phyloP scores from a whole-genome alignment of 2,797 vertebrate genomes.

The Gymnothorax javanicus region DNA sequence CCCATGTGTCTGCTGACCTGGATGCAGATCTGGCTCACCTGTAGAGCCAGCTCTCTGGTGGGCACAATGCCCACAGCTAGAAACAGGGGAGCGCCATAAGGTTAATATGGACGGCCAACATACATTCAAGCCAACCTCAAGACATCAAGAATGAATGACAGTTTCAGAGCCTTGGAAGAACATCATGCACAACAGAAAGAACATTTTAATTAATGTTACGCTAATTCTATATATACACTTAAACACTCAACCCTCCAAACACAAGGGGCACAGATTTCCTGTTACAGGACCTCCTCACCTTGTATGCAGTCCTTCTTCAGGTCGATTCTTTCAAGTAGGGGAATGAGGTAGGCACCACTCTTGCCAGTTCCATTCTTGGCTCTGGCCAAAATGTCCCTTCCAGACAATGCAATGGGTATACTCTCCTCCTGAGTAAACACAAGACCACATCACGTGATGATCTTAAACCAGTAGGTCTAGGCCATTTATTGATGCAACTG shows the following conservation, averaged over 20 bases:
- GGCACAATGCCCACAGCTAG: conserved; percentile 96
- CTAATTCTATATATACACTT: no score
- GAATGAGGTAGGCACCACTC: conserved; percentile 99
- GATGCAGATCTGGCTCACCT: conserved; percentile 99
- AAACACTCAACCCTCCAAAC: neutral
- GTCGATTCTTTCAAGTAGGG: conserved; percentile 99
- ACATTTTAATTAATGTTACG: neutral
- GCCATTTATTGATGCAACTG: neutral
- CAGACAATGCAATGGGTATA: conserved; percentile 99
- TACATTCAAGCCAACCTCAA: neutral
- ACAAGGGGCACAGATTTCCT: no score
- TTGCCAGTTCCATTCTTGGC: conserved; percentile 99
- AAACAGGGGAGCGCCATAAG: neutral
- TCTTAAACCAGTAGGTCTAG: neutral
- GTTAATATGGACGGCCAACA: neutral
- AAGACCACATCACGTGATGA: conserved; percentile 25
- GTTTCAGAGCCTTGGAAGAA: neutral
- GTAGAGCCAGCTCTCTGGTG: conserved; percentile 97
- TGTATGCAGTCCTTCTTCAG: conserved; percentile 99
- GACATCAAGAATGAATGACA: neutral
- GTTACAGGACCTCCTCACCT: conserved; percentile 70
- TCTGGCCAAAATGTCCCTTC: conserved; percentile 98
- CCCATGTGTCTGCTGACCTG: conserved; percentile 99
- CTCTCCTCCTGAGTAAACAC: conserved; percentile 87
- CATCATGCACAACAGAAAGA: neutral